phyloP scores from a whole-genome alignment of 2,113 vertebrate species.

The Origma solitaria region DNA sequence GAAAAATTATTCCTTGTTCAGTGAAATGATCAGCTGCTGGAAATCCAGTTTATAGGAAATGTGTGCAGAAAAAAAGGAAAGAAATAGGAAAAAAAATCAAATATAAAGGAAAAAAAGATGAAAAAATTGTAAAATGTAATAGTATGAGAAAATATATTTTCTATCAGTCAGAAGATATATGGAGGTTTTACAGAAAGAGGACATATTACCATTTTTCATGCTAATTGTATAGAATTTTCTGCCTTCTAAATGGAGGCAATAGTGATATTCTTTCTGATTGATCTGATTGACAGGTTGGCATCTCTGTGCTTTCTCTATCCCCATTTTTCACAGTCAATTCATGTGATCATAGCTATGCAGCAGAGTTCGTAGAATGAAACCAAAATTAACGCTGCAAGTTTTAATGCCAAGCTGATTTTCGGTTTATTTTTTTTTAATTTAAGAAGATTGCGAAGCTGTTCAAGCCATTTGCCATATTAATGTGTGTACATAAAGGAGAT shows the following conservation, averaged over 20 bases:
- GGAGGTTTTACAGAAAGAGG: background rate
- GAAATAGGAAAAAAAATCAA: background rate
- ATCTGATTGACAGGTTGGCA: conserved; percentile 5
- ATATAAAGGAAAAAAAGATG: background rate
- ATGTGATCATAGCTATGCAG: background rate
- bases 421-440: background rate
- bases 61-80: background rate
- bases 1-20: conserved; percentile 4
- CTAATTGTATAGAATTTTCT: background rate
- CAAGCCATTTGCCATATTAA: conserved; percentile 10
- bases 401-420: background rate
- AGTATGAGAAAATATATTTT: conserved; percentile 39
- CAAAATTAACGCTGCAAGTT: background rate
- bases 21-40: background rate
- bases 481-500: background rate
- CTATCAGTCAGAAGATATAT: conserved; percentile 15
- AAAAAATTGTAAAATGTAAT: background rate
- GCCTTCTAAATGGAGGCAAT: background rate
- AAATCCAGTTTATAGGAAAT: background rate
- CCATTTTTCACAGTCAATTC: background rate
- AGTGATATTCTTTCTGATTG: background rate
- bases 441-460: background rate
- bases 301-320: background rate
- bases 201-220: background rate
- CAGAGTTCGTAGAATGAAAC: background rate